phyloP scores from a whole-genome alignment of 2,797 vertebrate species.

The Paramormyrops hopkinsi region DNA sequence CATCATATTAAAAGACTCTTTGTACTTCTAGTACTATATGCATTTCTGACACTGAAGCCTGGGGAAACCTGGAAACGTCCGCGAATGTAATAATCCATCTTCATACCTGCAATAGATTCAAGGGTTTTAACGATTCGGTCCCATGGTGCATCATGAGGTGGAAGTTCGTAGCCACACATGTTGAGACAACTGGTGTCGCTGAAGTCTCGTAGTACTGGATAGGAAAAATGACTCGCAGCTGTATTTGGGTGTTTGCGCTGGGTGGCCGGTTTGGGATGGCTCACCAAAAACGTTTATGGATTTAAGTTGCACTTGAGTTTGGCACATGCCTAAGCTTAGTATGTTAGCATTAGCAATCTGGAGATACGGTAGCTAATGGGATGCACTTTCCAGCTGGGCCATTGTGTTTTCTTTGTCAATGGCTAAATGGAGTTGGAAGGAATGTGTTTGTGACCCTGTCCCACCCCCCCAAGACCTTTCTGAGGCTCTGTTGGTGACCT shows the following conservation, averaged over 20 bases:
- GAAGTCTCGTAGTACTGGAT: neutral
- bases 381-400: neutral
- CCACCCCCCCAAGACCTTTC: neutral
- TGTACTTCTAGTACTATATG: neutral
- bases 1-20: neutral
- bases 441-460: neutral
- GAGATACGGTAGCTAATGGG: neutral
- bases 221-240: neutral
- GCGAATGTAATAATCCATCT: neutral
- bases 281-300: neutral
- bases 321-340: neutral
- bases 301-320: neutral
- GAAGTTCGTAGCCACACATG: neutral
- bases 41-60: neutral
- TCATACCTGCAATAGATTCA: neutral
- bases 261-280: neutral
- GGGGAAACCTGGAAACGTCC: neutral
- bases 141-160: neutral
- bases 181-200: neutral
- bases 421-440: neutral
- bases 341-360: neutral
- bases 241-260: neutral
- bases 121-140: neutral
- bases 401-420: neutral
- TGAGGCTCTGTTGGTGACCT: neutral